Evolutionary conservation across 2,888 invertebrate genomes (phyloP).

Genomic region (Synergus japonicus): DNA sequence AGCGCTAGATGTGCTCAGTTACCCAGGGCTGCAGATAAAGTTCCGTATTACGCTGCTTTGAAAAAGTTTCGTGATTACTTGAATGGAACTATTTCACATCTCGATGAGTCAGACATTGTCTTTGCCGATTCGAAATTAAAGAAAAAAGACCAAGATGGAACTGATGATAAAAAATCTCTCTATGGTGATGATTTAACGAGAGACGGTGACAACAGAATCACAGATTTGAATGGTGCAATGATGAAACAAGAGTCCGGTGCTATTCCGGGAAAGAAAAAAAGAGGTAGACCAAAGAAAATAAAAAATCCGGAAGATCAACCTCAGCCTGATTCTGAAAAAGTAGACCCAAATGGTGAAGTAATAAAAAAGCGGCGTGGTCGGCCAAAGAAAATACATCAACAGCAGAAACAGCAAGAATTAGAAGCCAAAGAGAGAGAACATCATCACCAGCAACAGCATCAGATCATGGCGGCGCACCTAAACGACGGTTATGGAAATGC

Average conservation of each 20-base stretch:
- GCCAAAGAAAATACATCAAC: slow-evolving; percentile 88
- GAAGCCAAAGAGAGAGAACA: slow-evolving; percentile 70
- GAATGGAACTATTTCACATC: slow-evolving; percentile 89
- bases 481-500: slow-evolving; percentile 68
- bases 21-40: slow-evolving; percentile 98
- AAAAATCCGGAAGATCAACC: slow-evolving; percentile 85
- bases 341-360: slow-evolving; percentile 80
- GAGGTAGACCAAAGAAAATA: slow-evolving; percentile 93
- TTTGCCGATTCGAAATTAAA: slow-evolving; percentile 87
- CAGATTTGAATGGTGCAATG: slow-evolving; percentile 67
- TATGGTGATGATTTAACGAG: slow-evolving; percentile 65
- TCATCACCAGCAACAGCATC: slow-evolving; percentile 64
- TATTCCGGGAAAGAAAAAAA: slow-evolving; percentile 89
- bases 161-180: slow-evolving; percentile 70
- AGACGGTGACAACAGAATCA: slow-evolving; percentile 70
- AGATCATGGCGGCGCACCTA: slow-evolving; percentile 66
- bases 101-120: slow-evolving; percentile 92
- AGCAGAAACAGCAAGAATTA: slow-evolving; percentile 72
- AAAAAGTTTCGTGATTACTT: slow-evolving; percentile 97
- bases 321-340: slow-evolving; percentile 75
- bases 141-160: slow-evolving; percentile 75
- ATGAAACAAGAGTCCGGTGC: slow-evolving; percentile 70
- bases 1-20: slow-evolving; percentile 98
- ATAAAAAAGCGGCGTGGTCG: slow-evolving; percentile 93
- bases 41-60: slow-evolving; percentile 97